Evolutionary conservation across 2,888 invertebrate genomes (phyloP), one percentile per base, ranked within the genome.

Genomic region (Conomelus anceps): DNA sequence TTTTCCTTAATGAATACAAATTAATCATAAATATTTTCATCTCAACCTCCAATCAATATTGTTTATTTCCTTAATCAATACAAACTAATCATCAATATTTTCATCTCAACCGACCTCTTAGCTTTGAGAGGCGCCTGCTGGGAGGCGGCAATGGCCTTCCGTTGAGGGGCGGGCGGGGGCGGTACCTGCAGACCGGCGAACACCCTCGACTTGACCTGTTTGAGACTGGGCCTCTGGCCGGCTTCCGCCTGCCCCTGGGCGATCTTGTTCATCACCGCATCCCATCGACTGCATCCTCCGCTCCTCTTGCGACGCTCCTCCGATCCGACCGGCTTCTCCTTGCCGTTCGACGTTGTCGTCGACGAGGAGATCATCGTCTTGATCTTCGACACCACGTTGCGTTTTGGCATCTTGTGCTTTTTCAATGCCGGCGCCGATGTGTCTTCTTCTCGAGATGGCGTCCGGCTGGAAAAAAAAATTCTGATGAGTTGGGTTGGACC

Each of bases 161-260:
- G 86, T n/a, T 86, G 86, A 7, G 86, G 89, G 85, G 84, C 89
- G 63, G 89, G 89, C n/a, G 86, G 84, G 84, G 84, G 84, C 26
- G 89, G 23, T 89, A 90, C 88, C 17, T 90, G 89, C 7, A 91
- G 91, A 17, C 91, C 91, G 22, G 92, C 91, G 92, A 95, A 95
- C 90, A 98, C 96, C 93, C 97, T 97, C 87, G 98, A 97, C 93
- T 98, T 98, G 41, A 98, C 96, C 93, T 98, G 98, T 93, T 97
- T 97, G 91, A 96, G 94, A 91, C 96, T 96, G 17, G 96, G 95
- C 92, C 96, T 96, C 84, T 94, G 94, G 92, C 96, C 95, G 91
- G 95, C 95, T 92, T 97, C 96, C 88, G 94, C 95, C 92, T 96
- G 95, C 90, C 95, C 95, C 91, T 96, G 96, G 85, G 96, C 96